Evolutionary conservation across 2,797 vertebrate genomes (phyloP).

Genomic region (Pseudochromis fuscus): DNA sequence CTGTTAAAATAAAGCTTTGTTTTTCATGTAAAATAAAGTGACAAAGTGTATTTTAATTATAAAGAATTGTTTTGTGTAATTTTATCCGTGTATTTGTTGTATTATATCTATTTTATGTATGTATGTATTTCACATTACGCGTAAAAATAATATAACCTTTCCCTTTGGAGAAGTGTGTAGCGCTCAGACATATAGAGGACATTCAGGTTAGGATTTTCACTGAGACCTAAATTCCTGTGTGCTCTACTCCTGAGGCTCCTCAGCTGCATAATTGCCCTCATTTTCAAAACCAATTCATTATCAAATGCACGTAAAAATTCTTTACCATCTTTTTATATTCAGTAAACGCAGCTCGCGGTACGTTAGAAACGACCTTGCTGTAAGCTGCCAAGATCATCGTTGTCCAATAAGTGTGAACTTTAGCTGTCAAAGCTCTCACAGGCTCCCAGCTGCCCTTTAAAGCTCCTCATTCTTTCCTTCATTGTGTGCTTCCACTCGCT

Average conservation of each 20-base stretch:
- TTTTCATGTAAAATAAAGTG: too few species aligned
- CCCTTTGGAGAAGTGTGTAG: background rate
- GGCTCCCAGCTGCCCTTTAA: constrained; percentile 38
- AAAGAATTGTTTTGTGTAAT: too few species aligned
- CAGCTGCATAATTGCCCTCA: background rate
- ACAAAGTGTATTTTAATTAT: too few species aligned
- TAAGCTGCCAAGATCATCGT: background rate
- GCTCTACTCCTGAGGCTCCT: background rate
- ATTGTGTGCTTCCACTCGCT: background rate
- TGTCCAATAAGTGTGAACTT: constrained; percentile 21
- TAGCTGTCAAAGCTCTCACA: constrained; percentile 19
- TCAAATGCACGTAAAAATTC: background rate
- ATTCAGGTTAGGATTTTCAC: constrained; percentile 11
- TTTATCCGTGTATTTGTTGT: too few species aligned
- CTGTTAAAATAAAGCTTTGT: too few species aligned
- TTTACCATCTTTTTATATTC: background rate
- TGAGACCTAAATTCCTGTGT: constrained; percentile 17
- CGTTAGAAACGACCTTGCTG: background rate
- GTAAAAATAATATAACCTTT: background rate
- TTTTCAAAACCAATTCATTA: constrained; percentile 8
- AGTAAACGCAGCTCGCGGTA: background rate
- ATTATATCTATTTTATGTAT: too few species aligned
- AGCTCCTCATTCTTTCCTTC: constrained; percentile 18
- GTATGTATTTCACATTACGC: background rate
- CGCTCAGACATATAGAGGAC: constrained; percentile 2